Base-by-base conservation (phyloP, 2,888 invertebrate species). In the Himalopsyche anomala region DNA sequence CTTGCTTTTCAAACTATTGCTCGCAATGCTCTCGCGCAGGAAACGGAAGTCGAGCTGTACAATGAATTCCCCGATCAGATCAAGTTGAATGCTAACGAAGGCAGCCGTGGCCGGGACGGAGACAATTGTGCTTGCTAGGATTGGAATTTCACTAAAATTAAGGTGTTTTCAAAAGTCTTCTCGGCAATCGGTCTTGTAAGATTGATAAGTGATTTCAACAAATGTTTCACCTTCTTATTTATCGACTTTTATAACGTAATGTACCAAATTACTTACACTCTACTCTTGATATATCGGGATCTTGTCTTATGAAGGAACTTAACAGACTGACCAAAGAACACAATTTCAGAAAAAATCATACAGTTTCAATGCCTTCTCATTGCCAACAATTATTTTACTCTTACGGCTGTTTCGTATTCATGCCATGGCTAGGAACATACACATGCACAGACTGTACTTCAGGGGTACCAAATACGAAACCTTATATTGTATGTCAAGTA, bases 1-100 rank as follows among this genome's bases (percentile, higher is more conserved):
- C 96, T 99, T 92, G 99, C 99, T 89, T 99, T 99, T 94, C 97
- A 99, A 92, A 99, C 99, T 88, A 99, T 99, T 91, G 99, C 99
- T 86, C 97, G 98, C 91, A 99, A 99, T 92, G 99, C 99, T 82
- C 94, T 99, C 90, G 98, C 98, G 82, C 97, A 97, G 92, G 97
- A 97, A 91, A 96, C 95, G 89, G 97, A 98, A 93, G 97, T 98
- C 89, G 99, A 99, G 91, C 94, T 98, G 87, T 98, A 98, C 94
- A 98, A 98, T 92, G 99, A 99, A 92, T 99, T 99, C 91, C 99
- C 99, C 69, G 98, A 98, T 93, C 98, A 98, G 94, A 98, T 99
- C 91, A 97, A 96, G 92, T 94, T 98, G 90, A 96, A 95, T 89
- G 94, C 95, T 89, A 95, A 95, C 90, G 95, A 96, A 91, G 95